These are phyloP conservation scores for Pollenia griseotomentosa DNA, from an alignment of 2,888 invertebrate species.

Conservation along the genomic window DNA sequence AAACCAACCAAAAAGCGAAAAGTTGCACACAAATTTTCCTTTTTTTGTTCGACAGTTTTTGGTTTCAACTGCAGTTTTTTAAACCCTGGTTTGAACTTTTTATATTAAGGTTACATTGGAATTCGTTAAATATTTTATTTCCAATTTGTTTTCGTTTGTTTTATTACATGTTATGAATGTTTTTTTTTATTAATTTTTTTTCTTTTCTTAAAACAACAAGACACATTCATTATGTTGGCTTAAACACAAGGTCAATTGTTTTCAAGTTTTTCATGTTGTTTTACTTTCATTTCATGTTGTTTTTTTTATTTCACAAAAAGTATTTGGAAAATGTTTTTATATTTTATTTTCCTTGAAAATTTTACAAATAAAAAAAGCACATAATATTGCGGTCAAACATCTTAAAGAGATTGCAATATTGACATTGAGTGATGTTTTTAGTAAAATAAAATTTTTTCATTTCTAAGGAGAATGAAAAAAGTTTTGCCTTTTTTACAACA, in stretches of 20 bases:
- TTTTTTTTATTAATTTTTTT: conserved; percentile 12
- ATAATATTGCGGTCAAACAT: conserved; percentile 51
- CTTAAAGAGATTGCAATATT: conserved; percentile 47
- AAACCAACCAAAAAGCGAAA: too few species aligned
- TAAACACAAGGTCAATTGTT: conserved; percentile 61
- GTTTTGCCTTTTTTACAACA: background rate
- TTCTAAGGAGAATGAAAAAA: background rate
- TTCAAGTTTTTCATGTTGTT: conserved; percentile 50
- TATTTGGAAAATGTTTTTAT: conserved; percentile 5
- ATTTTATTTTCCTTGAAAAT: background rate
- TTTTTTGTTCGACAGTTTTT: too few species aligned
- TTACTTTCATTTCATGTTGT: conserved; percentile 29
- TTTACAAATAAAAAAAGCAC: background rate
- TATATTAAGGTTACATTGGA: background rate
- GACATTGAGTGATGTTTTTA: conserved; percentile 55
- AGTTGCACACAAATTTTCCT: too few species aligned
- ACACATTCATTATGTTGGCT: conserved; percentile 65
- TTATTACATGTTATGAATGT: conserved; percentile 25
- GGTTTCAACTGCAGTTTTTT: too few species aligned
- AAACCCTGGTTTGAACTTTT: conserved; percentile 15
- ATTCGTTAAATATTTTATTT: background rate
- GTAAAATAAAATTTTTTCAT: conserved; percentile 35
- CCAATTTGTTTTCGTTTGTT: conserved; percentile 4
- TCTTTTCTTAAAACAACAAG: conserved; percentile 3
- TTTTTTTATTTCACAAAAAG: background rate